Evolutionary conservation across 2,797 vertebrate species (phyloP), one percentile per base, ranked within the genome.

Genomic region (Myiothlypis coronata): DNA sequence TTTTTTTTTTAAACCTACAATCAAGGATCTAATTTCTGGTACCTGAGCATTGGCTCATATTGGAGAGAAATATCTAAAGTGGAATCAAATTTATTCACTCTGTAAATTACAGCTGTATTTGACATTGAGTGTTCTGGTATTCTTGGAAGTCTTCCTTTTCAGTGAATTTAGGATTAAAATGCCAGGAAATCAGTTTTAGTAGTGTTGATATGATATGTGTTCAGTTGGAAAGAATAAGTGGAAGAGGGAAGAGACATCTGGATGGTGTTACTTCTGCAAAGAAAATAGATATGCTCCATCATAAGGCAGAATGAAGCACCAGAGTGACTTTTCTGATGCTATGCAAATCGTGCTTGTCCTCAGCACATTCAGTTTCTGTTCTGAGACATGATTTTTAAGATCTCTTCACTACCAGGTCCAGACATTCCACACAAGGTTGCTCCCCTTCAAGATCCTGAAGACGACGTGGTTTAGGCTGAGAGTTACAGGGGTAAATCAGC

Each of bases 171-270:
- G 53, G 39, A 47, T 34, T 83, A 60, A 57, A 65, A 86, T 68
- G 16, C 26, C 79, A 86, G 35, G 46, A 88, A 75, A 81, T 68
- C 57, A 32, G 21, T 81, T 83, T 46, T 47, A 87, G 34, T 82
- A 46, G 5, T 67, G 74, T 49, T 74, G 53, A 35, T 64, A 41
- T 55, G 35, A 30, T 56, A 16, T 14, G 14, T 49, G 44, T 80
- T 89, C 39, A 44, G 27, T 57, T 91, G 89, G 56, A 89, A 92
- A 49, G 91, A 91, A 56, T 61, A 53, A 78, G n/a, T 68, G 11
- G 41, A 92, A 84, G 59, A 86, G 37, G 34, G 43, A 94, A 87
- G 39, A 87, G 63, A 91, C 81, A 93, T 90, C 59, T 94, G 71
- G 41, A 67, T 1, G 1, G 52, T 92, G 78, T 89, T 87, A 89